Evolutionary conservation across 2,113 vertebrate species (phyloP), one percentile per base, ranked within the genome.

Genomic region (Nibea albiflora): DNA sequence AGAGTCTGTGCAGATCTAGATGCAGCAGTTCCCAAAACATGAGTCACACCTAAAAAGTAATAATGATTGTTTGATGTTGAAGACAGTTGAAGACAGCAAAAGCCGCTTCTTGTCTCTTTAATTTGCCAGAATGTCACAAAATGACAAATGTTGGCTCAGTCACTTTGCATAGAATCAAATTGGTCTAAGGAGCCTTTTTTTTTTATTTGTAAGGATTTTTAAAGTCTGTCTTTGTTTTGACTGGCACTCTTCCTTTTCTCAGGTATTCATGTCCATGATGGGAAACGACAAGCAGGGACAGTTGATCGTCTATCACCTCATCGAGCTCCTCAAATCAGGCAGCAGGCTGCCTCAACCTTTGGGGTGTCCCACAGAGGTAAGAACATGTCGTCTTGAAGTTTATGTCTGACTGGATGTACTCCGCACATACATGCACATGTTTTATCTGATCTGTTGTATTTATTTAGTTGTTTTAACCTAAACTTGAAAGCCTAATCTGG

Each of bases 211-310:
- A 31, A 61, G 3, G 31, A 53, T 69, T 10, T 67, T 53, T 14
- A 26, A 19, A 49, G 61, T 46, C 28, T 26, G 47, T 65, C 11
- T 61, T 79, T 85, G 17, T 90, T 20, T 14, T 14, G 8, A 11
- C 39, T 63, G 56, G 46, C 94, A 8, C 50, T 15, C 1, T 92
- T 84, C 19, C 67, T 22, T 16, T 54, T n/a, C 31, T 68, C 94
- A 99, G 98, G 96, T 99, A 84, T 99, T 99, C 83, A 98, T 99
- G 98, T 96, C 96, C 47, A 97, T 97, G 97, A 99, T 99, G 95
- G 98, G 98, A 42, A 97, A 96, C 54, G 98, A 99, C 86, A 99
- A 99, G 89, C 97, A 99, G 93, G 98, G 98, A 14, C 98, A 99
- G 91, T 95, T 99, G 96, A 99, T 99, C 72, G 97, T 99, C 22